These are phyloP conservation scores for Drosophila sulfurigaster DNA, from an alignment of 1,140 invertebrate genomes.

Conservation along the genomic window DNA sequence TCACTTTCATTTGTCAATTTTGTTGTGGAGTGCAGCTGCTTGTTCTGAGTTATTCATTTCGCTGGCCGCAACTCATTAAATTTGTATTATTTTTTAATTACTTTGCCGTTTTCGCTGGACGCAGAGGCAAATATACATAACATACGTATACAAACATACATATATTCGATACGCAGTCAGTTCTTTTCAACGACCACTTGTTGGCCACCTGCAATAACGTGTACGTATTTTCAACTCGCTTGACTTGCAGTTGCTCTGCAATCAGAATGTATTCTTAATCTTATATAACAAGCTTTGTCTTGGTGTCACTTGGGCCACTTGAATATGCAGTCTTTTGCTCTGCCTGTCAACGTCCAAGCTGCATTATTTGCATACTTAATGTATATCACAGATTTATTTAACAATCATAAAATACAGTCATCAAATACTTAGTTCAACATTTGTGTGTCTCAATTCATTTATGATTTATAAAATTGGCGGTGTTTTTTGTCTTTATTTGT, in stretches of 20 bases:
- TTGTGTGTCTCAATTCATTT: neutral
- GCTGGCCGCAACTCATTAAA: slow-evolving; percentile 33
- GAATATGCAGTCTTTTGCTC: neutral
- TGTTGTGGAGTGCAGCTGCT: too few species aligned
- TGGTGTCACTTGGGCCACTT: slow-evolving; percentile 4
- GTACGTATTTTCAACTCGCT: neutral
- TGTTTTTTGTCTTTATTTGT: neutral
- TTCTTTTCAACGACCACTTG: slow-evolving; percentile 26
- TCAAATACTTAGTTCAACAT: slow-evolving; percentile 1
- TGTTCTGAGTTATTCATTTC: neutral
- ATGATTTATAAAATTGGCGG: neutral
- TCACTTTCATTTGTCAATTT: neutral
- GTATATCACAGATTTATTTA: neutral
- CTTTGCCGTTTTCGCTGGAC: neutral
- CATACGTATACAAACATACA: too few species aligned
- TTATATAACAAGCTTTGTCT: neutral
- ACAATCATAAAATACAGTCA: neutral
- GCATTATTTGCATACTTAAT: neutral
- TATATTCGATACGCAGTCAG: neutral
- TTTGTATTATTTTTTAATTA: slow-evolving; percentile 52
- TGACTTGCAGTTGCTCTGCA: slow-evolving; percentile 3
- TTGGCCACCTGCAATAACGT: slow-evolving; percentile 12
- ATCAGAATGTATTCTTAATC: too few species aligned
- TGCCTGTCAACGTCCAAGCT: slow-evolving; percentile 1
- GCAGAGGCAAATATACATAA: too few species aligned